phyloP scores from a whole-genome alignment of 2,888 invertebrate species.

The Sepiola atlantica region DNA sequence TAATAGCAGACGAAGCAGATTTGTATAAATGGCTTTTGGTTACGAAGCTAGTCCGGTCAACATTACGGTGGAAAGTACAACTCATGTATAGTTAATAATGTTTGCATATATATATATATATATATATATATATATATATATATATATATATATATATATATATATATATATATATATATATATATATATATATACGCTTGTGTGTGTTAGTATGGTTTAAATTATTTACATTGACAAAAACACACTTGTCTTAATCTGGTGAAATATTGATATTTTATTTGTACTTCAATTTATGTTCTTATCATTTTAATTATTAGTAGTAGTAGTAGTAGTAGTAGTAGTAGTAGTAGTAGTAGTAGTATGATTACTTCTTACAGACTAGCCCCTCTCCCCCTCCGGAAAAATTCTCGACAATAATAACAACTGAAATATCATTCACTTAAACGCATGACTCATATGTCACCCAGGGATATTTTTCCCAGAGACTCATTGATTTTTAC shows the following conservation, averaged over 20 bases:
- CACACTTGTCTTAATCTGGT: background rate
- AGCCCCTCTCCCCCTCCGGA: background rate
- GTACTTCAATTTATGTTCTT: background rate
- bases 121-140: too few relatives aligned
- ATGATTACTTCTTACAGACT: too few relatives aligned
- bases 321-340: background rate
- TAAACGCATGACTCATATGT: slow-evolving; percentile 20
- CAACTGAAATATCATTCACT: slow-evolving; percentile 9
- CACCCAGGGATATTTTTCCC: slow-evolving; percentile 24
- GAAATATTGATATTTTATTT: too few relatives aligned
- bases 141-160: too few relatives aligned
- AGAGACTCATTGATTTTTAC: background rate
- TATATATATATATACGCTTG: background rate
- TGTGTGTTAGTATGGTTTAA: background rate
- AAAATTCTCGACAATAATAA: background rate
- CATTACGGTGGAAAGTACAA: too few relatives aligned
- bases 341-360: background rate
- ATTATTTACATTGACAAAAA: background rate
- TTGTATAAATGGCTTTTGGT: too few relatives aligned
- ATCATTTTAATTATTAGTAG: background rate
- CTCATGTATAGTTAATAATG: too few relatives aligned
- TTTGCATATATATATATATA: too few relatives aligned
- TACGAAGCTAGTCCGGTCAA: too few relatives aligned
- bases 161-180: background rate
- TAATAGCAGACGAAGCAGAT: too few relatives aligned